Conservation (phyloP, 2,797 vertebrate species). For the Micrastur ruficollis region DNA sequence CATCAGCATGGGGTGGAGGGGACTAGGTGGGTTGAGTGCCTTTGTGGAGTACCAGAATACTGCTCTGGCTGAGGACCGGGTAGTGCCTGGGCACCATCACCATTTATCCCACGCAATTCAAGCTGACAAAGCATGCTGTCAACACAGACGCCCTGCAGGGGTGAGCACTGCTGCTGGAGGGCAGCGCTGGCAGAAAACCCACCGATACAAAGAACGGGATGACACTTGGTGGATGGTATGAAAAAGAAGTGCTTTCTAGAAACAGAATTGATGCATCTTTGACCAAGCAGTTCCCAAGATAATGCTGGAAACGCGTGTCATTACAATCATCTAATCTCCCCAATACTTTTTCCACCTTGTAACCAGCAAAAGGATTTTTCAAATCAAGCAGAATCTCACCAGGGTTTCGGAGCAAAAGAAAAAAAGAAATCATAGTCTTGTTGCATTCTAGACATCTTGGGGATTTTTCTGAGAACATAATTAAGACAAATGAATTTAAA, state of each 20-base stretch:
- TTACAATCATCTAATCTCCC: not conserved
- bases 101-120: not conserved
- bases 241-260: not conserved
- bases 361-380: not conserved
- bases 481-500: constrained; percentile 57
- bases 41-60: not conserved
- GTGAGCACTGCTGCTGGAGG: not conserved
- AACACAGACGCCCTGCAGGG: not conserved
- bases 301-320: not conserved
- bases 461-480: constrained; percentile 40
- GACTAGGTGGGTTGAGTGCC: not conserved
- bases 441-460: not conserved
- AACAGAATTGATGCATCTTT: not conserved
- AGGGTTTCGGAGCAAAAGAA: not conserved
- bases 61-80: not conserved
- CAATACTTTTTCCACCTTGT: not conserved
- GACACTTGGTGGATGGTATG: not conserved
- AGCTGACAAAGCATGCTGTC: accelerated
- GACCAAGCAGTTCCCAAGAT: not conserved
- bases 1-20: not conserved
- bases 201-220: not conserved
- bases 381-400: not conserved
- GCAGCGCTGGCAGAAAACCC: not conserved
- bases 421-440: not conserved
- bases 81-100: not conserved